These are phyloP conservation scores for Rutpela maculata DNA, from an alignment of 2,888 invertebrate species.

Conservation along the genomic window DNA sequence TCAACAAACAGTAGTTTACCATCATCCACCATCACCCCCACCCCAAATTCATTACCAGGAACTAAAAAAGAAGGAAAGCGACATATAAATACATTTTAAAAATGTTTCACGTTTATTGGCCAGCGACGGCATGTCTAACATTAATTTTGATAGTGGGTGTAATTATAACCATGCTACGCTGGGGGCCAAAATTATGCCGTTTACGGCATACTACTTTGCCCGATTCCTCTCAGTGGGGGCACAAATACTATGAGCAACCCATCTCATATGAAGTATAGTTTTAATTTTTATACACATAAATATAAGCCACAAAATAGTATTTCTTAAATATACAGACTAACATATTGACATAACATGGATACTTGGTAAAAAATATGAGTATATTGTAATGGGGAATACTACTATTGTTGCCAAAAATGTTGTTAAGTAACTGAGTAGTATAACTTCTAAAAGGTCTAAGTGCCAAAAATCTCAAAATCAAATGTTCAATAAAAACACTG, in stretches of 20 bases:
- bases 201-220: conserved; percentile 82
- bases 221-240: conserved; percentile 81
- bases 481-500: too few relatives aligned
- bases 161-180: conserved; percentile 85
- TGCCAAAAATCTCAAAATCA: too few relatives aligned
- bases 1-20: conserved; percentile 71
- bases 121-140: conserved; percentile 84
- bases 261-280: conserved; percentile 76
- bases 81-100: conserved; percentile 76
- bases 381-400: background rate
- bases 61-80: conserved; percentile 85
- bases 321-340: background rate
- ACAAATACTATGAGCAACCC: conserved; percentile 80
- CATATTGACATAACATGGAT: background rate
- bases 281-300: conserved; percentile 16
- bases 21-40: conserved; percentile 68
- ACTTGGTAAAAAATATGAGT: background rate
- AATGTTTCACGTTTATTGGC: conserved; percentile 84
- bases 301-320: background rate
- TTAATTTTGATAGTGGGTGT: conserved; percentile 83
- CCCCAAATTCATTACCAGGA: conserved; percentile 72
- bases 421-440: too few relatives aligned
- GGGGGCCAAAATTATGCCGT: conserved; percentile 83
- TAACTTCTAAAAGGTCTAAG: too few relatives aligned
- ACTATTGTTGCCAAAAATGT: background rate